Conservation (phyloP, 2,797 vertebrate species). For the Peromyscus eremicus region DNA sequence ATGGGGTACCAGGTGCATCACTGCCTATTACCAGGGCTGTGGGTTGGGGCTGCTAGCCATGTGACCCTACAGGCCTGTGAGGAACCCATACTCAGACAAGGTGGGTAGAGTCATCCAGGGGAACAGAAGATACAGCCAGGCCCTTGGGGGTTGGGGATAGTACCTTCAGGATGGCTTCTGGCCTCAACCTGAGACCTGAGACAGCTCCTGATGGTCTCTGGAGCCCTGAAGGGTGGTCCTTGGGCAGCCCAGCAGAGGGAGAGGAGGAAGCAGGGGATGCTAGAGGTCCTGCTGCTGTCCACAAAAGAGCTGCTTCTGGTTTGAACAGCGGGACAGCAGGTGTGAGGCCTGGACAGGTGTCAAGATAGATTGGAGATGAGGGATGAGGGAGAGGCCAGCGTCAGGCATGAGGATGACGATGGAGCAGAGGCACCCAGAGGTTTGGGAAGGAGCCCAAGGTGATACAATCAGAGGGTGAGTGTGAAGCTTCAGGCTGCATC, state of each 20-base stretch:
- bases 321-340: background rate
- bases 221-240: background rate
- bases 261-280: background rate
- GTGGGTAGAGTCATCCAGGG: background rate
- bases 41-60: accelerated
- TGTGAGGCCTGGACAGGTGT: background rate
- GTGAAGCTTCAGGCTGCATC: background rate
- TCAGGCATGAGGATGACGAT: background rate
- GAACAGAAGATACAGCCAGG: no score
- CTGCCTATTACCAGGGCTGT: background rate
- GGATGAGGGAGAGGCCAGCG: background rate
- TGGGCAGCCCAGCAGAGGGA: background rate
- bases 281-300: background rate
- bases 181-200: background rate
- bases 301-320: background rate
- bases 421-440: background rate
- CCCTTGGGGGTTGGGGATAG: background rate
- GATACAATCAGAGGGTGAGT: background rate
- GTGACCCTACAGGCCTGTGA: accelerated
- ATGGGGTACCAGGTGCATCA: accelerated
- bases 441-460: background rate
- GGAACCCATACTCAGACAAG: background rate
- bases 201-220: background rate
- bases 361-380: background rate
- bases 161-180: background rate